Conservation (phyloP, 2,888 invertebrate genomes). For the Epinotia ramella region DNA sequence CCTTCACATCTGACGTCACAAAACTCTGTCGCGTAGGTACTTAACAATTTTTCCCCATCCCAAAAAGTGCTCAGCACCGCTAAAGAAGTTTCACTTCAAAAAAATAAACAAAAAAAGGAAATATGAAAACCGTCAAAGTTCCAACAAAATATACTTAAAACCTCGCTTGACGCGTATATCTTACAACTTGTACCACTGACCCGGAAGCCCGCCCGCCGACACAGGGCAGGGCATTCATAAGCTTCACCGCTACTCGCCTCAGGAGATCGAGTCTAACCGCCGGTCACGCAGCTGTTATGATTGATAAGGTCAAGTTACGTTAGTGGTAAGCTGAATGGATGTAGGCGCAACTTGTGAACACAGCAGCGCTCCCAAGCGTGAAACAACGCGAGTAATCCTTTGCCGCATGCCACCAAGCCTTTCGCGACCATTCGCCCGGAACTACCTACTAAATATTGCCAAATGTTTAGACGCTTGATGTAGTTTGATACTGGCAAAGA, state of each 20-base stretch:
- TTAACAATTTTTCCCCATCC: too few species aligned
- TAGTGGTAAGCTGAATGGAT: background rate
- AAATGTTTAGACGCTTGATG: conserved; percentile 63
- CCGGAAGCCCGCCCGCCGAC: conserved; percentile 52
- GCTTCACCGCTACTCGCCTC: background rate
- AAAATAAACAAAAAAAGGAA: too few species aligned
- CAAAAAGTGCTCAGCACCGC: too few species aligned
- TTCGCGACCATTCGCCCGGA: conserved; percentile 76
- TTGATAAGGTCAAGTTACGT: background rate
- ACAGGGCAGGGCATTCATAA: background rate
- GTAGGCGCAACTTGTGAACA: conserved; percentile 26
- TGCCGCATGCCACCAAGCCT: conserved; percentile 67
- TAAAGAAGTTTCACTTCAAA: too few species aligned
- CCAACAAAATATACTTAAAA: background rate
- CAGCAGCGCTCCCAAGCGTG: conserved; percentile 65
- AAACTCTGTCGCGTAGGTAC: too few species aligned
- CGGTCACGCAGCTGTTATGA: background rate
- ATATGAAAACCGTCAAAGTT: too few species aligned
- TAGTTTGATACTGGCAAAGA: background rate
- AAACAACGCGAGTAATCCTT: conserved; percentile 78
- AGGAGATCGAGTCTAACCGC: background rate
- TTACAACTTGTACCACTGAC: conserved; percentile 62
- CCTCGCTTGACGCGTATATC: background rate
- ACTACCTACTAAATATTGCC: conserved; percentile 74
- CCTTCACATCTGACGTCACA: too few species aligned